Evolutionary conservation across 2,113 vertebrate genomes (phyloP).

Genomic region (Crypturellus undulatus): DNA sequence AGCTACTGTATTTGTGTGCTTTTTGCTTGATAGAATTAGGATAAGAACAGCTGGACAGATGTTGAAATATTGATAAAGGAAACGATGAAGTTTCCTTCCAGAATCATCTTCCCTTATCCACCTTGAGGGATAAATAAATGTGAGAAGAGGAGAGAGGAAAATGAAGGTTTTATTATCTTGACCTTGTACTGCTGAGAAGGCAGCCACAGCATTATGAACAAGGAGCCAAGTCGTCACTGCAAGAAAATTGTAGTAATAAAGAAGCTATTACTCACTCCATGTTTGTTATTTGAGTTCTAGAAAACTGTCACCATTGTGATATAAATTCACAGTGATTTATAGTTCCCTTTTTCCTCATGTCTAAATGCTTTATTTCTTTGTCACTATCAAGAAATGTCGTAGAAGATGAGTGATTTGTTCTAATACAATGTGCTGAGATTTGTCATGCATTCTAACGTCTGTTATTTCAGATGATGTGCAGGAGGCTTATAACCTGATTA

Average conservation of each 20-base stretch:
- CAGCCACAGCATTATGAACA: constrained; percentile 11
- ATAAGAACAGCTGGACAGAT: neutral
- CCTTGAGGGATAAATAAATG: constrained; percentile 18
- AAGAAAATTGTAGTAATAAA: constrained; percentile 46
- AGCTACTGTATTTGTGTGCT: neutral
- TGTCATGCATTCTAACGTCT: constrained; percentile 36
- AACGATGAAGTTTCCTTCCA: neutral
- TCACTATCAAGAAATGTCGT: neutral
- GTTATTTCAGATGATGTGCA: constrained; percentile 90
- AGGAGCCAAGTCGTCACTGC: constrained; percentile 5
- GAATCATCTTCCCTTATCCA: neutral
- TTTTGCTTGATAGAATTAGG: constrained; percentile 9
- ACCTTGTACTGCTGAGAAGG: constrained; percentile 30
- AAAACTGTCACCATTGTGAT: constrained; percentile 18
- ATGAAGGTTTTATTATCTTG: constrained; percentile 29
- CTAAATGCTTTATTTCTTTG: constrained; percentile 39
- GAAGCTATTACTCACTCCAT: constrained; percentile 33
- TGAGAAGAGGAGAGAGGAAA: neutral
- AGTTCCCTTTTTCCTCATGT: neutral
- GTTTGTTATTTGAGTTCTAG: constrained; percentile 38
- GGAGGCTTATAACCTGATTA: constrained; percentile 95
- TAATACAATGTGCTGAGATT: neutral
- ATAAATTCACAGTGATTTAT: constrained; percentile 50
- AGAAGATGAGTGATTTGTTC: constrained; percentile 18
- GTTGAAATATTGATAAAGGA: constrained; percentile 4